Conservation (phyloP, 2,113 vertebrate genomes). For the Catharus minimus region DNA sequence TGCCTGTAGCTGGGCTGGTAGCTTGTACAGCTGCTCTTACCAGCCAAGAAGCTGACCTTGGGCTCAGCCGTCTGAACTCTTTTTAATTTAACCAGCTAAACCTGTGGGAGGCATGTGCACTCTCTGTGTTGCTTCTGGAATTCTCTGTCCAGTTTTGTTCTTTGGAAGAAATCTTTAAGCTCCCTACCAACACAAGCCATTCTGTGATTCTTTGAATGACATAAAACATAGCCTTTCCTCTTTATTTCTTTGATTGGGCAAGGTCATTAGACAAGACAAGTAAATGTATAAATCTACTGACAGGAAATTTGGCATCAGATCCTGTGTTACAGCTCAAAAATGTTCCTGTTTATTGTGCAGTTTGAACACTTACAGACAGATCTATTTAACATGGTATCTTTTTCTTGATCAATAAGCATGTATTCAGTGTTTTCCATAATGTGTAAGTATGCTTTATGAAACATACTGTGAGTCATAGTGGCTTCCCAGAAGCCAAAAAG, state of each 20-base stretch:
- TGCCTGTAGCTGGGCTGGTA: not conserved
- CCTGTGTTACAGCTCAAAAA: not conserved
- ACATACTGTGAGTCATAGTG: not conserved
- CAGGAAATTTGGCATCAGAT: not conserved
- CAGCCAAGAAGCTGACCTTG: not conserved
- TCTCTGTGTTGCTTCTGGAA: not conserved
- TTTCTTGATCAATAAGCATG: not conserved
- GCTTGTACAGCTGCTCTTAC: not conserved
- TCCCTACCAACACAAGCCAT: not conserved
- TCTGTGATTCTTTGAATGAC: not conserved
- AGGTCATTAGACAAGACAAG: not conserved
- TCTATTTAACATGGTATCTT: not conserved
- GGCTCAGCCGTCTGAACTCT: not conserved
- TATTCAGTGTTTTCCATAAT: not conserved
- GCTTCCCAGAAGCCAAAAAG: not conserved
- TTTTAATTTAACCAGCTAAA: not conserved
- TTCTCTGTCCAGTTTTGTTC: not conserved
- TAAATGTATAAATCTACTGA: not conserved
- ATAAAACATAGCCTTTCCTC: not conserved
- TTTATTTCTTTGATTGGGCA: not conserved
- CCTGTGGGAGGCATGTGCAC: rapidly evolving
- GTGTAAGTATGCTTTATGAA: not conserved
- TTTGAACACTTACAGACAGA: not conserved
- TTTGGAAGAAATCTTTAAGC: not conserved
- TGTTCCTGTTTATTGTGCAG: not conserved